These are phyloP conservation scores for Drosophila pectinifera DNA, from an alignment of 1,140 invertebrate species.

Conservation along the genomic window DNA sequence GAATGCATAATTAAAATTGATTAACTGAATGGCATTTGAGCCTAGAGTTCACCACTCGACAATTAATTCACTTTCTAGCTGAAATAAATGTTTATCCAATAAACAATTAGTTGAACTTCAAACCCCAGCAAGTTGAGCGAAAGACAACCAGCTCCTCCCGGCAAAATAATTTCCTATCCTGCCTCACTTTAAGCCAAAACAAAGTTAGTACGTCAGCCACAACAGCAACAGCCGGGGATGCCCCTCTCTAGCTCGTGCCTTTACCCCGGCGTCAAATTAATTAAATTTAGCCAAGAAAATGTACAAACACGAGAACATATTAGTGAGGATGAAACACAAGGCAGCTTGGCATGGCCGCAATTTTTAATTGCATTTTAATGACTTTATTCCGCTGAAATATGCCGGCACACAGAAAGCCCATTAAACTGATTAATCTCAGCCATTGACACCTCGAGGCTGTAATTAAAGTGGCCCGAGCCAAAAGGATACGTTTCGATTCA, in stretches of 20 bases:
- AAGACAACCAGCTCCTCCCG: not conserved
- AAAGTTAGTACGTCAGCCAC: slow-evolving; percentile 36
- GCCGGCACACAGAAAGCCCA: slow-evolving; percentile 57
- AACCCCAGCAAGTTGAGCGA: not conserved
- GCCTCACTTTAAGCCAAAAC: slow-evolving; percentile 43
- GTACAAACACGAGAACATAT: slow-evolving; percentile 39
- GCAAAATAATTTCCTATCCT: too few species aligned
- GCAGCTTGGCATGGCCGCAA: slow-evolving; percentile 27
- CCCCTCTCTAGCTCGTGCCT: not conserved
- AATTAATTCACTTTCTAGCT: slow-evolving; percentile 14
- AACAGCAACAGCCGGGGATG: slow-evolving; percentile 2
- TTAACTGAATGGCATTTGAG: slow-evolving; percentile 7
- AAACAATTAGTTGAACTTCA: slow-evolving; percentile 38
- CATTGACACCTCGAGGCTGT: slow-evolving; percentile 69
- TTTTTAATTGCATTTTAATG: slow-evolving; percentile 83
- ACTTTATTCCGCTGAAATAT: slow-evolving; percentile 68
- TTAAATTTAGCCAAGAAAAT: slow-evolving; percentile 69
- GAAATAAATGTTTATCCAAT: slow-evolving; percentile 37
- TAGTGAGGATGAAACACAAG: slow-evolving; percentile 21
- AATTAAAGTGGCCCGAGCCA: slow-evolving; percentile 52
- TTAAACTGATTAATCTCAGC: slow-evolving; percentile 78
- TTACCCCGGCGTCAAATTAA: slow-evolving; percentile 55
- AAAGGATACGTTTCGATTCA: slow-evolving; percentile 34
- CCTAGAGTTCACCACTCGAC: not conserved
- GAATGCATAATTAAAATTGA: slow-evolving; percentile 4